A percentile compares a stretch with the other conserved stretches of the same genome.
Conservation (phyloP, 2,888 invertebrate species). For the Odontocolon sp. region DNA sequence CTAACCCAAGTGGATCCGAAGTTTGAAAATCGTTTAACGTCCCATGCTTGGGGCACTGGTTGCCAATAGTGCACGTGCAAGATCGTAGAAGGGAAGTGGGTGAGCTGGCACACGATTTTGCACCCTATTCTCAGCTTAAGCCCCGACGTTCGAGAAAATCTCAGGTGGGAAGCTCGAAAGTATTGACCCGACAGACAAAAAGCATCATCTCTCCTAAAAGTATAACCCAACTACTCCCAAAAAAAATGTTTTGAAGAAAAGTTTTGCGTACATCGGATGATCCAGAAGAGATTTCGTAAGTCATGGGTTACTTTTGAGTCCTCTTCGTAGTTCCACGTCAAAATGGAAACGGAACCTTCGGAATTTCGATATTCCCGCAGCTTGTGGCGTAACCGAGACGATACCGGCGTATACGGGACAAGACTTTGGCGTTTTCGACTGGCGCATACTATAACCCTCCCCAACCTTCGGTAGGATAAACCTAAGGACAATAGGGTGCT, state of each 20-base stretch:
- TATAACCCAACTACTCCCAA: not conserved
- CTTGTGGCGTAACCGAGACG: slow-evolving; percentile 34
- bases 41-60: not conserved
- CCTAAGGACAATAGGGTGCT: slow-evolving; percentile 75
- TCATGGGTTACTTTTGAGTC: slow-evolving; percentile 13
- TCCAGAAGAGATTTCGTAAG: slow-evolving; percentile 43
- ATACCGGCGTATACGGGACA: slow-evolving; percentile 17
- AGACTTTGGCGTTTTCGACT: slow-evolving; percentile 28
- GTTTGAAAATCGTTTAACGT: slow-evolving; percentile 67
- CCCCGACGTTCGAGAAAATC: slow-evolving; percentile 33
- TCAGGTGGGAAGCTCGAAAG: slow-evolving; percentile 47
- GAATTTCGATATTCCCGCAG: slow-evolving; percentile 38
- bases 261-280: slow-evolving; percentile 46
- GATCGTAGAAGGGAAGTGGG: slow-evolving; percentile 28
- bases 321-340: slow-evolving; percentile 12
- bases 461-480: slow-evolving; percentile 62
- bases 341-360: slow-evolving; percentile 20
- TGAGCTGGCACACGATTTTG: slow-evolving; percentile 55
- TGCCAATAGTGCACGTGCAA: slow-evolving; percentile 25
- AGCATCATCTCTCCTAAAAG: slow-evolving; percentile 1
- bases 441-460: not conserved
- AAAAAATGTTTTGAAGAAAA: slow-evolving; percentile 29
- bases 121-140: slow-evolving; percentile 53
- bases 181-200: slow-evolving; percentile 31
- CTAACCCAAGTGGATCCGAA: slow-evolving; percentile 50